phyloP scores from a whole-genome alignment of 2,888 invertebrate genomes.

The Chymomyza fuscimana region DNA sequence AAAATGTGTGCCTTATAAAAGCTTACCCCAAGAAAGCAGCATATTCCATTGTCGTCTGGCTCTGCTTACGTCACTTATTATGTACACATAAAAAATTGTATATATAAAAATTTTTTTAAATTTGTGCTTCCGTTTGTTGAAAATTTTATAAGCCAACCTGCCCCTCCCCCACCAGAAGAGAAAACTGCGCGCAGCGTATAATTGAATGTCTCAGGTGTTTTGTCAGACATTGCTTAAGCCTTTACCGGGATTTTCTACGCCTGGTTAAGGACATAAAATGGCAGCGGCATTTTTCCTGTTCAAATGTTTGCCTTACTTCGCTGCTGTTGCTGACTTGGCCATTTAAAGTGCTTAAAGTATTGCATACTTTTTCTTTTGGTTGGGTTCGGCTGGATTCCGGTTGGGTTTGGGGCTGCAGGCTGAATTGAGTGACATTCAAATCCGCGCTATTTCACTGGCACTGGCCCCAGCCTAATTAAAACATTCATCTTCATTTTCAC shows the following conservation, averaged over 20 bases:
- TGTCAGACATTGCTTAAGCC: slow-evolving; percentile 79
- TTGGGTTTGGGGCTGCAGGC: not conserved
- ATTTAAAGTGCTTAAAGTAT: slow-evolving; percentile 61
- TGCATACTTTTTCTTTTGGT: slow-evolving; percentile 21
- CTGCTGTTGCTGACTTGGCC: slow-evolving; percentile 5
- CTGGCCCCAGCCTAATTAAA: slow-evolving; percentile 73
- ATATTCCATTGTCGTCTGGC: not conserved
- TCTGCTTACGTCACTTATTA: slow-evolving; percentile 2
- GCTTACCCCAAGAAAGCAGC: not conserved
- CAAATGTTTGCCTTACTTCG: slow-evolving; percentile 30
- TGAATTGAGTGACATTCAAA: slow-evolving; percentile 42
- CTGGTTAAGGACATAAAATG: not conserved
- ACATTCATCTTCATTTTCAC: slow-evolving; percentile 79
- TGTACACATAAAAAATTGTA: slow-evolving; percentile 21
- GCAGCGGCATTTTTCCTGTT: slow-evolving; percentile 7
- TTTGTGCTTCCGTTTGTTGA: slow-evolving; percentile 48
- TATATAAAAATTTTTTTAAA: slow-evolving; percentile 32
- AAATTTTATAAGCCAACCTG: slow-evolving; percentile 54
- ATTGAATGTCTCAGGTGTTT: slow-evolving; percentile 79
- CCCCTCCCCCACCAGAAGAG: slow-evolving; percentile 8
- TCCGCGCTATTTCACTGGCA: slow-evolving; percentile 48
- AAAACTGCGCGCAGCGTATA: slow-evolving; percentile 54
- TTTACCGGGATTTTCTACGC: slow-evolving; percentile 72
- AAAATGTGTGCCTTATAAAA: no score
- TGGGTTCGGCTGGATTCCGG: not conserved